Conservation (phyloP, 2,113 vertebrate genomes). For the Protomyctophum bolini region DNA sequence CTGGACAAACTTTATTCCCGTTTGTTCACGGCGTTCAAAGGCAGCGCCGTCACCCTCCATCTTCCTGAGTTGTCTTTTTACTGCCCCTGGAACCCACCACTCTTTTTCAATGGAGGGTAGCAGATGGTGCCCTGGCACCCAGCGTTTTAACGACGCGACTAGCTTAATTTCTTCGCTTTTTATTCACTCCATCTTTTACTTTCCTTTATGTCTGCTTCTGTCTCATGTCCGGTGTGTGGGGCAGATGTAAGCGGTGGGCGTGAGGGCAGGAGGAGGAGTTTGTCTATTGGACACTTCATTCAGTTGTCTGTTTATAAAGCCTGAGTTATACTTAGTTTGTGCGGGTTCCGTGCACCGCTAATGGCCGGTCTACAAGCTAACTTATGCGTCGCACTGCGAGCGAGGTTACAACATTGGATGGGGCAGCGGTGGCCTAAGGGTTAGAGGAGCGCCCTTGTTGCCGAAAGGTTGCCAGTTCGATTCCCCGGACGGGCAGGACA, state of each 20-base stretch:
- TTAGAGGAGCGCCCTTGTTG: too few species aligned
- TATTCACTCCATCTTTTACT: neutral
- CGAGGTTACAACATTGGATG: too few species aligned
- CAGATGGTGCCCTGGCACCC: constrained; percentile 70
- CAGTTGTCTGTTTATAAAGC: constrained; percentile 28
- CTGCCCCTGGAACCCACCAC: constrained; percentile 54
- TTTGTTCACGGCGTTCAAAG: constrained; percentile 52
- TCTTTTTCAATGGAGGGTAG: constrained; percentile 64
- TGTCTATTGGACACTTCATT: constrained; percentile 36
- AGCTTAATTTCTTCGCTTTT: constrained; percentile 39
- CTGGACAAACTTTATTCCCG: constrained; percentile 48
- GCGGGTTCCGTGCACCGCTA: too few species aligned
- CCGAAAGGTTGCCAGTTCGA: too few species aligned
- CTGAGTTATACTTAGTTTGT: neutral
- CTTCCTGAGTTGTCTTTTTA: constrained; percentile 57
- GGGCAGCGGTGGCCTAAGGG: too few species aligned
- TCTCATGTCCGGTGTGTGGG: constrained; percentile 39
- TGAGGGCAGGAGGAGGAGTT: constrained; percentile 45
- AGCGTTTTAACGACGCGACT: constrained; percentile 29
- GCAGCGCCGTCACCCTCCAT: constrained; percentile 58
- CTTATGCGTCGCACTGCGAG: too few species aligned
- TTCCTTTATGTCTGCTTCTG: constrained; percentile 1
- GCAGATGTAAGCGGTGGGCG: constrained; percentile 31
- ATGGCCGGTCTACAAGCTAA: too few species aligned
- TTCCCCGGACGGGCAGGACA: too few species aligned